phyloP scores from a whole-genome alignment of 2,113 vertebrate genomes.

The Nyctereutes procyonoides region DNA sequence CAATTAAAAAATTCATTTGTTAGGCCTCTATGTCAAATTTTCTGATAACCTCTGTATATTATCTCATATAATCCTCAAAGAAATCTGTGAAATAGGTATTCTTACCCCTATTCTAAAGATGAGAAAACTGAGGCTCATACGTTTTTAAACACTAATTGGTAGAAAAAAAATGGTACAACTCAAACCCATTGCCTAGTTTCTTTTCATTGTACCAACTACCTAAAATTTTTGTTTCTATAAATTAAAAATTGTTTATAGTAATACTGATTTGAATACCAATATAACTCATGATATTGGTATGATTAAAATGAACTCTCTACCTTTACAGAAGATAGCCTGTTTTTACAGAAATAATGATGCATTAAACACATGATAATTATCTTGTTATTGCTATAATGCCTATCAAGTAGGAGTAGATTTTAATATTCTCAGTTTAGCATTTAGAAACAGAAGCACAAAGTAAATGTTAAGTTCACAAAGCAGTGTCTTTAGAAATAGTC shows the following conservation, averaged over 20 bases:
- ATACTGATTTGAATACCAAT: constrained; percentile 16
- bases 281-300: neutral
- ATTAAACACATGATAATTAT: neutral
- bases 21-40: neutral
- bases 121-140: neutral
- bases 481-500: neutral
- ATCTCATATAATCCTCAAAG: constrained; percentile 1
- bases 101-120: constrained; percentile 4
- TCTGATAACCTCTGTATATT: neutral
- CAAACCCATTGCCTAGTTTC: neutral
- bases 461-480: neutral
- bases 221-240: constrained; percentile 26
- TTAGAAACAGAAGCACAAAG: neutral
- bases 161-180: neutral
- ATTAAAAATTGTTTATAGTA: constrained; percentile 17
- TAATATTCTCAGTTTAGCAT: neutral
- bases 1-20: neutral
- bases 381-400: neutral
- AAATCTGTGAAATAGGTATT: neutral
- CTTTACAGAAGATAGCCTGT: neutral
- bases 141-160: neutral
- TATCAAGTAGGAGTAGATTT: neutral
- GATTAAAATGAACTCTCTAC: neutral
- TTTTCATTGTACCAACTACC: neutral
- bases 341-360: neutral